phyloP scores from a whole-genome alignment of 2,113 vertebrate genomes.

The Leucopternis melanops region DNA sequence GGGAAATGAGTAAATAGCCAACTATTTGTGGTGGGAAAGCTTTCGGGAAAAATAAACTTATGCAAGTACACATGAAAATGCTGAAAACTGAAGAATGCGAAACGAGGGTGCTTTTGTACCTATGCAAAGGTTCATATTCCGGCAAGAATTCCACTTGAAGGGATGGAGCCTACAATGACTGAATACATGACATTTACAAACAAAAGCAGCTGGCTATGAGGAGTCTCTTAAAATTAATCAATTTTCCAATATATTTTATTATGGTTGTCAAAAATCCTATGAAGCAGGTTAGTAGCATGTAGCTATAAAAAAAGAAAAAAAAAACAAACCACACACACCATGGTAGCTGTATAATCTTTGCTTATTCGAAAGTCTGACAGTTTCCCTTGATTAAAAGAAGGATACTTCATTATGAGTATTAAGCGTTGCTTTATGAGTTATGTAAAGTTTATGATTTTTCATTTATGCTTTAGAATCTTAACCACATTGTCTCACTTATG shows the following conservation, averaged over 20 bases:
- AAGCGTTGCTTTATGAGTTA: conserved; percentile 60
- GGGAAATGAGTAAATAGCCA: conserved; percentile 43
- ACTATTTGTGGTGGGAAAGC: background rate
- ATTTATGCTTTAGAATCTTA: conserved; percentile 80
- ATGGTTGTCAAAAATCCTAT: conserved; percentile 59
- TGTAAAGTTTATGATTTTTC: conserved; percentile 66
- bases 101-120: conserved; percentile 29
- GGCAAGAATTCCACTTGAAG: conserved; percentile 37
- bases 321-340: background rate
- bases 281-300: conserved; percentile 58
- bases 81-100: conserved; percentile 20
- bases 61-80: background rate
- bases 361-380: conserved; percentile 40
- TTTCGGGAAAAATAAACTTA: conserved; percentile 16
- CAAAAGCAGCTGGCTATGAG: conserved; percentile 65
- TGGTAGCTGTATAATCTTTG: background rate
- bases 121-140: conserved; percentile 31
- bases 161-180: conserved; percentile 1
- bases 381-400: conserved; percentile 43
- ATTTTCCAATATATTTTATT: conserved; percentile 69
- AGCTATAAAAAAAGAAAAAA: conserved; percentile 15
- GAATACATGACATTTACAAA: conserved; percentile 70
- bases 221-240: conserved; percentile 68
- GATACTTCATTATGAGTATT: conserved; percentile 31
- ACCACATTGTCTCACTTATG: conserved; percentile 84